Percentiles rank a stretch among this genome's conserved stretches.
Conservation (phyloP, 2,113 vertebrate genomes). For the Poeciliopsis turrubarensis region DNA sequence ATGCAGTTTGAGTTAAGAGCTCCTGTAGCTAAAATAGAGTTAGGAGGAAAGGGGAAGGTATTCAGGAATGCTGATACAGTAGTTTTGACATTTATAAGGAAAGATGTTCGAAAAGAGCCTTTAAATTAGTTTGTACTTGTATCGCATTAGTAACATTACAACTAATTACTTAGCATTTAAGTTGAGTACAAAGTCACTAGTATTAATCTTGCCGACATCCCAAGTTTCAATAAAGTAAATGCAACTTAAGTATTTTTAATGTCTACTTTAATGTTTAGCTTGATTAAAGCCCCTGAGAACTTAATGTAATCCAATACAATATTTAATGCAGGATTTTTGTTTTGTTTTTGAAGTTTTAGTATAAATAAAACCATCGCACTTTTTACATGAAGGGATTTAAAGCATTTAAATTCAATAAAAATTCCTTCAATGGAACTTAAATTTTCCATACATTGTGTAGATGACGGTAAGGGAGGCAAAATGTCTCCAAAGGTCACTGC, state of each 20-base stretch:
- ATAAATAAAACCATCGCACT: too few relatives aligned
- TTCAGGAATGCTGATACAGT: conserved; percentile 4
- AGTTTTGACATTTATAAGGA: neutral
- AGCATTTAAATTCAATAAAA: too few relatives aligned
- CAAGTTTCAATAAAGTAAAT: too few relatives aligned
- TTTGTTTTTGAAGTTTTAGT: too few relatives aligned
- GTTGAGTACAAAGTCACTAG: neutral
- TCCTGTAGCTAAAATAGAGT: neutral
- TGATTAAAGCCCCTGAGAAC: neutral
- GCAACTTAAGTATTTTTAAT: neutral
- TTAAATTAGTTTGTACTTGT: neutral
- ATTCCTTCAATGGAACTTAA: too few relatives aligned
- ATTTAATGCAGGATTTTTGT: too few relatives aligned
- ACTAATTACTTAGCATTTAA: neutral
- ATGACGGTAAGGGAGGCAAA: neutral
- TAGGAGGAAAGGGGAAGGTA: neutral
- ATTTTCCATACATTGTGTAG: too few relatives aligned
- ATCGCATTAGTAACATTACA: neutral
- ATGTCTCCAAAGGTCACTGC: neutral
- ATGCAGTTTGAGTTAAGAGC: neutral
- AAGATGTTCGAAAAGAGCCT: neutral
- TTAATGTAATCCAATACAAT: too few relatives aligned
- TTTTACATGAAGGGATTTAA: too few relatives aligned
- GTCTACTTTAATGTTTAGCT: neutral
- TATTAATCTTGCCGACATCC: neutral